Evolutionary conservation across 2,888 invertebrate genomes (phyloP).

Genomic region (Buathra laborator): DNA sequence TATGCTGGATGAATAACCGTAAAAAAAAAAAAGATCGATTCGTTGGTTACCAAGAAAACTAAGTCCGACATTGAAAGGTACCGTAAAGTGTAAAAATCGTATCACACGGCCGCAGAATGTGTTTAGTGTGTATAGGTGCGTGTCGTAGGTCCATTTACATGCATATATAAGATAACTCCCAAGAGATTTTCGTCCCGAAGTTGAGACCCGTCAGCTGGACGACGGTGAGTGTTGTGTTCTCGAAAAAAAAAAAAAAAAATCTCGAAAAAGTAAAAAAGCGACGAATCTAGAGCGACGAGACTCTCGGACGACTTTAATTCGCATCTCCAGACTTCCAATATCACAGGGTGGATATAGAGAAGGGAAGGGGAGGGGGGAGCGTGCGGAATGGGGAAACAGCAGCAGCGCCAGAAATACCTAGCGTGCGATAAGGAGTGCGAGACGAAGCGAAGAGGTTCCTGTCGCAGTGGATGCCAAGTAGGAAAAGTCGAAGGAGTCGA

Average conservation of each 20-base stretch:
- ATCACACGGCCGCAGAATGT: constrained; percentile 9
- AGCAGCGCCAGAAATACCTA: constrained; percentile 74
- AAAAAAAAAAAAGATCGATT: too few species aligned
- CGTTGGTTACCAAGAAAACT: too few species aligned
- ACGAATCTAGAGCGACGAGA: background rate
- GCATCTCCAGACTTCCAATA: constrained; percentile 72
- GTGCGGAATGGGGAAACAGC: constrained; percentile 51
- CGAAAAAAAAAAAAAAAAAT: background rate
- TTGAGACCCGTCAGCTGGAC: constrained; percentile 8
- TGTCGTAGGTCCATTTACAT: constrained; percentile 67
- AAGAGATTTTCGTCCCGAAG: constrained; percentile 10
- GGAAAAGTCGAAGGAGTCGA: constrained; percentile 55
- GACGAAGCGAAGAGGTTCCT: constrained; percentile 2
- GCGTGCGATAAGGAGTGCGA: constrained; percentile 76
- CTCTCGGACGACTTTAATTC: constrained; percentile 70
- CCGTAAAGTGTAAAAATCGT: too few species aligned
- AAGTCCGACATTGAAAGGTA: too few species aligned
- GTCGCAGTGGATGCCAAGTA: constrained; percentile 45
- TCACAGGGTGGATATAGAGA: constrained; percentile 48
- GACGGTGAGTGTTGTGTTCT: background rate
- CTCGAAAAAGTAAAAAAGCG: constrained; percentile 4
- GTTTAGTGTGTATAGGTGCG: background rate
- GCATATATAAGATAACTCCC: constrained; percentile 64
- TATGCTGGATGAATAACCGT: too few species aligned
- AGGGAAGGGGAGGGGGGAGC: constrained; percentile 58